Evolutionary conservation across 2,888 invertebrate genomes (phyloP), one percentile per base, ranked within the genome.

Genomic region (Pseudoips prasinana): DNA sequence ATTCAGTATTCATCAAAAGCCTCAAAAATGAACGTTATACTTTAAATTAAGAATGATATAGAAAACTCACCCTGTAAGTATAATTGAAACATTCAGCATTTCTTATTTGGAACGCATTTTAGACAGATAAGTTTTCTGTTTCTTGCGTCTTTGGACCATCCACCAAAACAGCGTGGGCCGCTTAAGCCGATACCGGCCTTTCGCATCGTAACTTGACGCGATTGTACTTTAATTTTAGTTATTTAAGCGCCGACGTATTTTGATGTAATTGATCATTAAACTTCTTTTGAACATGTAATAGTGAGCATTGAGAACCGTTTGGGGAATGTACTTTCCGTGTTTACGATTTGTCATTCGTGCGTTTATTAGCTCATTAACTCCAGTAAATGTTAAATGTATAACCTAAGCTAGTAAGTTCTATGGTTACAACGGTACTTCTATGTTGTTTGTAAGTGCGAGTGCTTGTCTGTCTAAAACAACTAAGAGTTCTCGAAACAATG

Each of bases 221-320:
- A 64, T 62, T 61, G 60, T 57, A 62, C 56, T 63, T 64, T 65
- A 64, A 70, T 66, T 67, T 68, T 62, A 58, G 64, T 64, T 63
- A 64, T 67, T 58, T 59, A 60, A 65, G 53, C 60, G 58, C 58
- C 49, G 41, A 45, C 44, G 46, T 44, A 52, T 37, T 46, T 42
- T 45, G 33, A 39, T 43, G 50, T 58, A 56, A 60, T 58, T 58
- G 61, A 56, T 56, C 52, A 60, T 56, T 51, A 46, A 42, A 46
- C 39, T 43, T 42, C 6, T 38, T 46, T 49, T 53, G 46, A 30
- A 14, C 22, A 29, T 20, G 26, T 39, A 42, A 42, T 33, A 25
- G 25, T 37, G 29, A 33, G 25, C n/a, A n/a, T n/a, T n/a, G 40
- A 31, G 39, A 29, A 28, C 32, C 20, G 25, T 39, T 30, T 41